Percentiles rank a stretch among this genome's conserved stretches.
phyloP scores from a whole-genome alignment of 2,113 vertebrate genomes.

The Spermophilus dauricus region DNA sequence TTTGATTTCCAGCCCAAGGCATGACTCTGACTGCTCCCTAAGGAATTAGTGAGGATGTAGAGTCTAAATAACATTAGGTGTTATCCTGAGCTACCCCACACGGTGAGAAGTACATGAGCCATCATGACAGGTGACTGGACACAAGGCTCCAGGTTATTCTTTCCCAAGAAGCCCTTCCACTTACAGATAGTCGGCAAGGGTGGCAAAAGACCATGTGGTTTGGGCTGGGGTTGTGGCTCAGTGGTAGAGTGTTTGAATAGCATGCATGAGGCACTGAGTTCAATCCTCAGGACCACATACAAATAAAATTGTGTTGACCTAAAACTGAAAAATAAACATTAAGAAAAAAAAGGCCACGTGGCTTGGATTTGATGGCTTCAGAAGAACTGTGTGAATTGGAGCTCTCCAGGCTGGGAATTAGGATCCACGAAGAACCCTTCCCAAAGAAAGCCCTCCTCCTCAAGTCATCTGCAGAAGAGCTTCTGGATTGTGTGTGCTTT shows the following conservation, averaged over 20 bases:
- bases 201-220: background rate
- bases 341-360: background rate
- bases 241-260: no score
- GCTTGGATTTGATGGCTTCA: background rate
- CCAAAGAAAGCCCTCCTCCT: background rate
- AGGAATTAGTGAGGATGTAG: background rate
- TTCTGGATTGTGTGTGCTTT: background rate
- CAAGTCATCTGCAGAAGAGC: background rate
- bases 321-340: no score
- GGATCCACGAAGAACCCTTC: background rate
- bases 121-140: background rate
- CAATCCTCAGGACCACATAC: no score
- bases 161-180: background rate
- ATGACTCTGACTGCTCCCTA: background rate
- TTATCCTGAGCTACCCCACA: background rate
- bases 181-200: background rate
- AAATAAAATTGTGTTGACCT: no score
- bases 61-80: background rate
- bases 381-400: background rate
- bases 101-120: background rate
- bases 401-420: background rate
- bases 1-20: background rate
- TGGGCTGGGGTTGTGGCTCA: no score
- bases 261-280: no score
- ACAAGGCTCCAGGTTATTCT: background rate